Conservation (phyloP, 2,113 vertebrate genomes). For the Cyprinodon brontotheroides region DNA sequence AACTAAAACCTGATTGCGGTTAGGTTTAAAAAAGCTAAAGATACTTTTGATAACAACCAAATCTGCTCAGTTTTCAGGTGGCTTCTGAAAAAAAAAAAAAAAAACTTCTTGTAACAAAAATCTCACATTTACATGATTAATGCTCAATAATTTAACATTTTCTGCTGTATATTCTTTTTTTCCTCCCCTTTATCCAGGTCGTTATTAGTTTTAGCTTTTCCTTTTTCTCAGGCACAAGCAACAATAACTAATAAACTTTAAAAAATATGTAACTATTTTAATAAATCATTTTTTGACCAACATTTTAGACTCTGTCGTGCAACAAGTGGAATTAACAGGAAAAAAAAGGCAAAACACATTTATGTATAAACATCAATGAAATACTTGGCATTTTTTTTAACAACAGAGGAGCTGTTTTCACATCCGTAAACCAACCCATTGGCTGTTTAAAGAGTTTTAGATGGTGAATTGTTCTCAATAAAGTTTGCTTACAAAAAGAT, state of each 20-base stretch:
- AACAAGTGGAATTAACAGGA: background rate
- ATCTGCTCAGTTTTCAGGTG: background rate
- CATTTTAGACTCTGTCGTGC: conserved; percentile 2
- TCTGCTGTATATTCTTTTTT: background rate
- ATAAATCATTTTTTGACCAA: background rate
- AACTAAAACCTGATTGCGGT: background rate
- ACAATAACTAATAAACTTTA: background rate
- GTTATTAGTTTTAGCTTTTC: background rate
- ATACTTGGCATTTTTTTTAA: background rate
- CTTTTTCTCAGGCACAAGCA: background rate
- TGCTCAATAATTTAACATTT: background rate
- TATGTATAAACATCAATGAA: background rate
- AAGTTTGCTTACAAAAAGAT: background rate
- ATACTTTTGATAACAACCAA: background rate
- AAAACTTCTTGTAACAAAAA: background rate
- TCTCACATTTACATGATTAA: background rate
- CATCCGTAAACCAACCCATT: too few relatives aligned
- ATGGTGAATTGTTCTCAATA: background rate
- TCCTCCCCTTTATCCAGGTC: background rate
- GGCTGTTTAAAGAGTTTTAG: background rate
- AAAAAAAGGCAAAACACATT: conserved; percentile 2
- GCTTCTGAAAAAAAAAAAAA: background rate
- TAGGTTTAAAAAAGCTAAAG: background rate
- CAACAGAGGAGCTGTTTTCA: too few relatives aligned
- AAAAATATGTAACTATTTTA: background rate